Evolutionary conservation across 1,140 invertebrate genomes (phyloP), one percentile per base, ranked within the genome.

Genomic region (Caenorhabditis brenneri): DNA sequence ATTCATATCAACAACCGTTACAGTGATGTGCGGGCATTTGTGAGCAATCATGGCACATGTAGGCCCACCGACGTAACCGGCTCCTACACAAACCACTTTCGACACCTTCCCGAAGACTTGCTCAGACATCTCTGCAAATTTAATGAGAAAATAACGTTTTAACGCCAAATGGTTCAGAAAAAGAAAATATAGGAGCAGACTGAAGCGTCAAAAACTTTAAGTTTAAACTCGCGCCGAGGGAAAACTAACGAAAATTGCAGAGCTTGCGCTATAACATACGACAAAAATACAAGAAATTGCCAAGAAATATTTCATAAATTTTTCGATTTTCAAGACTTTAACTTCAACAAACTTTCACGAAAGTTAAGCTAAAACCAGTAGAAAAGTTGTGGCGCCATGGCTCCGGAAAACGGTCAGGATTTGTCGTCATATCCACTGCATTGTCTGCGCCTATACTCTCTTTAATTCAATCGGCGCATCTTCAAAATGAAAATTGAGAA

Each of bases 21-120:
- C 96, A 88, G 69, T 65, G 36, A 83, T 96, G 88, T 97, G 93
- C 0, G 97, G 96, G 92, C 97, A 99, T 92, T 98, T 98, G 24
- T 95, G 92, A 0, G 97, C 97, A 83, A 99, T 98, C 12, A 99
- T 95, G 91, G 95, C 96, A 91, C 97, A 99, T 0, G 97, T 98
- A 3, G 98, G 98, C 0, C 97, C 98, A 5, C 98, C 98, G 65
- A 99, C 98, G 92, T 99, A 99, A 0, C 98, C 98, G 42, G 98
- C 98, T 5, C 97, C 98, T 87, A 99, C 95, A 90, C 97, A 98
- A 15, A 87, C 79, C 31, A 90, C 89, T 31, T 83, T 80, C 80
- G 87, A 78, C 22, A 90, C 84, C 87, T 90, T 80, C 22, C 49
- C 49, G 33, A 51, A 51, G 16, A 51, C 78, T 80, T 53, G 46